Evolutionary conservation across 2,797 vertebrate genomes (phyloP).

Genomic region (Platalea minor): DNA sequence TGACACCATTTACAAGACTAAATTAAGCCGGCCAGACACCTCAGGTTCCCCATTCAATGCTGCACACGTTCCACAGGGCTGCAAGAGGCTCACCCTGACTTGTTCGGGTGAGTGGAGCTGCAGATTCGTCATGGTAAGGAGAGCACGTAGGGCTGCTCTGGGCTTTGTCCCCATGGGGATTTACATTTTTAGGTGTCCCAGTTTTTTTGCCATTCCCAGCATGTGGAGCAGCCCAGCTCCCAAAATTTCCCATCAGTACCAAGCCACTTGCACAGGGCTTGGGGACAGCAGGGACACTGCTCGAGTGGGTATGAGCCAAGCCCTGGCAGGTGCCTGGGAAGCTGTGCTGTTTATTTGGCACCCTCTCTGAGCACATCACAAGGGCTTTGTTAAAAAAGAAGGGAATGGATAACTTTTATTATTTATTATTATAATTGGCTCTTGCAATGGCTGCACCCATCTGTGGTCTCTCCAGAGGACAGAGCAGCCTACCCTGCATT

Average conservation of each 20-base stretch:
- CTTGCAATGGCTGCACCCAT: neutral
- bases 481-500: neutral
- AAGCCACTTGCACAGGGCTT: accelerated
- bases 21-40: neutral
- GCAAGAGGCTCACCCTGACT: neutral
- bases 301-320: accelerated
- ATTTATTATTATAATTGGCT: neutral
- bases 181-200: neutral
- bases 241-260: accelerated
- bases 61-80: accelerated
- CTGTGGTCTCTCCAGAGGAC: neutral
- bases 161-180: neutral
- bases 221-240: accelerated
- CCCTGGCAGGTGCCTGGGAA: neutral
- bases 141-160: accelerated
- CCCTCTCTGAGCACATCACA: neutral
- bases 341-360: neutral
- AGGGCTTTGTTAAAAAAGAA: neutral
- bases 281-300: neutral
- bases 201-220: neutral
- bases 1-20: neutral
- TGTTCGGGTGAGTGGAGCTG: neutral
- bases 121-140: accelerated
- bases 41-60: neutral
- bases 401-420: neutral